phyloP scores from a whole-genome alignment of 2,113 vertebrate species.

The Chaenocephalus aceratus region DNA sequence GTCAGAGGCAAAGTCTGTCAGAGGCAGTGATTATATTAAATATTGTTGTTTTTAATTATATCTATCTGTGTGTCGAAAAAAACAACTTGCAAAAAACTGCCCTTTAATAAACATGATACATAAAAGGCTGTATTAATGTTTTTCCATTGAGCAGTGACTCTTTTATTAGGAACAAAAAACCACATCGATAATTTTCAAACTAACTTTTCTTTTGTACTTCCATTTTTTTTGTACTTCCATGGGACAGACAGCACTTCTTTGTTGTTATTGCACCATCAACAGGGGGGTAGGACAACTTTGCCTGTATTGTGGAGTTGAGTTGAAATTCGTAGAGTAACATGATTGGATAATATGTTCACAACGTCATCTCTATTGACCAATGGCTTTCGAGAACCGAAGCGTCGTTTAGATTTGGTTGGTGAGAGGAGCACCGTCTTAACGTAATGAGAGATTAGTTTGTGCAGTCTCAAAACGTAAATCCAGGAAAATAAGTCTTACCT shows the following conservation, averaged over 20 bases:
- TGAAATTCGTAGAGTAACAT: neutral
- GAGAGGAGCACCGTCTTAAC: conserved; percentile 22
- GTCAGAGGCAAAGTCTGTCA: neutral
- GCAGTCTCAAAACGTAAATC: neutral
- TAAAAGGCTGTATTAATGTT: neutral
- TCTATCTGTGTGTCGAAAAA: too few relatives aligned
- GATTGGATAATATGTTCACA: conserved; percentile 45
- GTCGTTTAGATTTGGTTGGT: conserved; percentile 71
- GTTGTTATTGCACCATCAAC: neutral
- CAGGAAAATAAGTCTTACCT: neutral
- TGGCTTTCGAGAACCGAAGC: neutral
- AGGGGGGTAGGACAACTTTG: too few relatives aligned
- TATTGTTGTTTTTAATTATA: neutral
- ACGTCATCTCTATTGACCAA: conserved; percentile 59
- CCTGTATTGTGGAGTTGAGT: neutral
- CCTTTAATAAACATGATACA: conserved; percentile 1
- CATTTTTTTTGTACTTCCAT: neutral
- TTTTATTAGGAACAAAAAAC: neutral
- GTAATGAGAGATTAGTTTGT: conserved; percentile 55
- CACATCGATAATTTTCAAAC: neutral
- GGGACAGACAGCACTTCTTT: neutral
- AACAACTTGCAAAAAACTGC: neutral
- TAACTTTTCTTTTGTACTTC: neutral
- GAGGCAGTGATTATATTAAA: neutral
- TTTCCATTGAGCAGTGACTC: neutral